Conservation (phyloP, 2,888 invertebrate species). For the Frankliniella intonsa region DNA sequence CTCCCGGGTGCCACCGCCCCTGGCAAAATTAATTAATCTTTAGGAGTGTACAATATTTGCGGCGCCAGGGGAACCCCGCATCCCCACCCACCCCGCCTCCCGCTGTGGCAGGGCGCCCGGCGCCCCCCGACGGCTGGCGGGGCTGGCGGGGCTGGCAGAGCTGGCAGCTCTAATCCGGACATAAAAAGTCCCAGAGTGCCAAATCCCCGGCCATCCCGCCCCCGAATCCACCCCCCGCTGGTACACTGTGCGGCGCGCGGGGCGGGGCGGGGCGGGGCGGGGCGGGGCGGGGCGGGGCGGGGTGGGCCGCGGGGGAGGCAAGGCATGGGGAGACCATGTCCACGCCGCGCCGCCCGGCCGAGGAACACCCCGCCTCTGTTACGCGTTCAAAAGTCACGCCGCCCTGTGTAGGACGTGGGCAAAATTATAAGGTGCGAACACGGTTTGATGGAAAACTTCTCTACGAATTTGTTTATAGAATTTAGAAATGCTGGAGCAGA, state of each 20-base stretch:
- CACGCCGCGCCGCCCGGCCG: no score
- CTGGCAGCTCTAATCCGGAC: constrained; percentile 23
- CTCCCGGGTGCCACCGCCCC: background rate
- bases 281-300: background rate
- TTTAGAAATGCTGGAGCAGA: no score
- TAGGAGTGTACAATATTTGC: constrained; percentile 14
- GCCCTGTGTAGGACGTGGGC: no score
- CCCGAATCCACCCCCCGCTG: constrained; percentile 17
- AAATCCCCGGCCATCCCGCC: constrained; percentile 23
- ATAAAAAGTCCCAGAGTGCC: constrained; percentile 24
- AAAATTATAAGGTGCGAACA: no score
- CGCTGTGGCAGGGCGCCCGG: background rate
- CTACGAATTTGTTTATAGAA: no score
- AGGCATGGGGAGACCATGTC: no score
- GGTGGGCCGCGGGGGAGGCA: background rate
- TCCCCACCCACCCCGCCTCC: background rate
- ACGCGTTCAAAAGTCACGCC: no score
- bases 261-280: background rate
- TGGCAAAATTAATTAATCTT: constrained; percentile 18
- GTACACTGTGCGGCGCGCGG: background rate
- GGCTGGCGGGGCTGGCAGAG: background rate
- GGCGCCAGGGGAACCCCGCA: background rate
- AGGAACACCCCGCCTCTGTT: no score
- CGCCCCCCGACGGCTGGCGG: background rate
- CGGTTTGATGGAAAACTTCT: no score